Percentiles rank a stretch among this genome's conserved stretches.
Evolutionary conservation across 2,888 invertebrate species (phyloP).

Genomic region (Pyrgus malvae): DNA sequence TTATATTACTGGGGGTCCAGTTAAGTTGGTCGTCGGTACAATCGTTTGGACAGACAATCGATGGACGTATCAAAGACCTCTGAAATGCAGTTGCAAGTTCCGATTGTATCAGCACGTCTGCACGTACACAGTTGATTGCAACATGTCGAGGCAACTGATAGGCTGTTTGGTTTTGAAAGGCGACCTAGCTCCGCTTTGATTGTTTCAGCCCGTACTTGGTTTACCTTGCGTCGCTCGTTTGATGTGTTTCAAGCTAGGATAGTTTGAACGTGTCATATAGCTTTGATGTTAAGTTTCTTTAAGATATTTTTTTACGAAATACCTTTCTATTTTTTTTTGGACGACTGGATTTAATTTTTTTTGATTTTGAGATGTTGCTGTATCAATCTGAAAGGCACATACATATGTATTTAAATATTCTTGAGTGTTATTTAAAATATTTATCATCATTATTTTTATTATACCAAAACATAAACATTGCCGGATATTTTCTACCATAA

Average conservation of each 20-base stretch:
- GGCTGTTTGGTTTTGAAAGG: slow-evolving; percentile 55
- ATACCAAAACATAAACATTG: too few relatives aligned
- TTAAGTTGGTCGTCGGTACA: slow-evolving; percentile 56
- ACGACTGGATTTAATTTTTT: too few relatives aligned
- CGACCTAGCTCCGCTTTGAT: slow-evolving; percentile 29
- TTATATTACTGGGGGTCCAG: slow-evolving; percentile 48
- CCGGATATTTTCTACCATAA: too few relatives aligned
- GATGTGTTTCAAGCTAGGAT: slow-evolving; percentile 22
- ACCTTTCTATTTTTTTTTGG: too few relatives aligned
- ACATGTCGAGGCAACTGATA: slow-evolving; percentile 66
- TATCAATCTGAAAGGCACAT: too few relatives aligned
- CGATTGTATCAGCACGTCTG: slow-evolving; percentile 78
- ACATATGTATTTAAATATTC: too few relatives aligned
- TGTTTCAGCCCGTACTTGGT: background rate
- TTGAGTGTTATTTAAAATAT: too few relatives aligned
- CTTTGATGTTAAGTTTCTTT: too few relatives aligned
- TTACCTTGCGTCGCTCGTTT: slow-evolving; percentile 15
- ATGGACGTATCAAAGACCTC: slow-evolving; percentile 79
- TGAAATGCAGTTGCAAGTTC: slow-evolving; percentile 78
- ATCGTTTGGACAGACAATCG: slow-evolving; percentile 78
- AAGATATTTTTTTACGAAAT: too few relatives aligned
- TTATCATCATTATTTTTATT: too few relatives aligned
- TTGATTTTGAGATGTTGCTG: too few relatives aligned
- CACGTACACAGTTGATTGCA: slow-evolving; percentile 77
- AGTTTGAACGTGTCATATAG: too few relatives aligned